Percentiles rank a stretch among this genome's conserved stretches.
Conservation (phyloP, 2,797 vertebrate genomes). For the Phyllotis vaccarum region DNA sequence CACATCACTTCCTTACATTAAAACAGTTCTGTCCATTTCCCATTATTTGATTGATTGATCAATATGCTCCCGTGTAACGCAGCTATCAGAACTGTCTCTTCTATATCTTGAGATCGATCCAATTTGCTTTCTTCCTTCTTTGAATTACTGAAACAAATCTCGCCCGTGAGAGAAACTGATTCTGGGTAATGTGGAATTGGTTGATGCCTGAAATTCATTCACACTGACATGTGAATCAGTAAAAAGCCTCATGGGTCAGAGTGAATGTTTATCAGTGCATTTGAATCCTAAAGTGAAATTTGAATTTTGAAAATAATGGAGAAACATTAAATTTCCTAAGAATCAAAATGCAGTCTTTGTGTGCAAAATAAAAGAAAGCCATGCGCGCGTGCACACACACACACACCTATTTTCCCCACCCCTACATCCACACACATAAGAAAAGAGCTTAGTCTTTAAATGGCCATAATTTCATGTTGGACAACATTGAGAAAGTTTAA, state of each 20-base stretch:
- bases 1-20: background rate
- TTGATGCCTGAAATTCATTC: conserved; percentile 11
- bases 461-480: background rate
- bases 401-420: background rate
- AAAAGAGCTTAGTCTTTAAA: conserved; percentile 18
- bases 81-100: background rate
- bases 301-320: background rate
- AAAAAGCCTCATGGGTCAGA: background rate
- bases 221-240: background rate
- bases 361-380: background rate
- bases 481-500: background rate
- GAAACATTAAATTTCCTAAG: background rate
- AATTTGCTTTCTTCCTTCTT: background rate
- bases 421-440: background rate
- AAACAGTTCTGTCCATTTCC: background rate
- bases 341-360: background rate
- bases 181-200: background rate
- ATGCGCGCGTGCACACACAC: background rate
- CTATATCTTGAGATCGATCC: background rate
- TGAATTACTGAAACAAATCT: background rate
- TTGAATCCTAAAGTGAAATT: background rate
- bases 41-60: background rate
- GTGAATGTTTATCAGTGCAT: background rate
- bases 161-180: background rate
- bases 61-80: background rate